Percentiles rank a stretch among this genome's conserved stretches.
Evolutionary conservation across 2,113 vertebrate species (phyloP).

Genomic region (Sigmodon hispidus): DNA sequence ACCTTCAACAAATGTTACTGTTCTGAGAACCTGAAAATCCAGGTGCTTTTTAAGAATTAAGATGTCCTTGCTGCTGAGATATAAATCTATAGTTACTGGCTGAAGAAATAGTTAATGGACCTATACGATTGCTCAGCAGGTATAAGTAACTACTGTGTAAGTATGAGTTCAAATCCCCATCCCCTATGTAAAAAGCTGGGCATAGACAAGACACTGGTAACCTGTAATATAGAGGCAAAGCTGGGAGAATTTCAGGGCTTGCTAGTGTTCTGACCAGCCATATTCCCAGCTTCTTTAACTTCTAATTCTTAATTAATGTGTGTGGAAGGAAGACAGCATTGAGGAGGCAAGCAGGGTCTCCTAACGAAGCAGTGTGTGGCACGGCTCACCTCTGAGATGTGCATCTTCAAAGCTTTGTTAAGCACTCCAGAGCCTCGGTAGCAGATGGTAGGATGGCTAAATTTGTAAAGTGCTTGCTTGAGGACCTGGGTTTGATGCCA

Average conservation of each 20-base stretch:
- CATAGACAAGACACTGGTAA: neutral
- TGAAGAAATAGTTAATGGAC: neutral
- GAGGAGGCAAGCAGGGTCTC: neutral
- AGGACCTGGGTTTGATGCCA: neutral
- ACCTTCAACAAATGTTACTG: neutral
- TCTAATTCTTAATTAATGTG: no score
- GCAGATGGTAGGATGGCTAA: fast-evolving
- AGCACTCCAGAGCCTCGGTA: neutral
- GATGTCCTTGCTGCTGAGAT: slow-evolving; percentile 30
- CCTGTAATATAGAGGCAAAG: neutral
- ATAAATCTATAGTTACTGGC: neutral
- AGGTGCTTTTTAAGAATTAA: slow-evolving; percentile 4
- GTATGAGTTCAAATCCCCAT: neutral
- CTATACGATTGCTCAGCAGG: neutral
- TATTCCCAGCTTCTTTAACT: neutral
- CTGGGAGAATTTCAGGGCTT: neutral
- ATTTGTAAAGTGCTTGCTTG: neutral
- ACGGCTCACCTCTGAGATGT: neutral
- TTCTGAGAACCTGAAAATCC: neutral
- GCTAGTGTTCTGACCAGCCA: neutral
- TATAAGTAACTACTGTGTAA: neutral
- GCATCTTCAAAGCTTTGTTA: neutral
- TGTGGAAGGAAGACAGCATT: neutral
- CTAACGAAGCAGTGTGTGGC: neutral
- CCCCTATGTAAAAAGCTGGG: no score